These are phyloP conservation scores for Melolontha melolontha DNA, from an alignment of 2,888 invertebrate genomes.

Conservation along the genomic window DNA sequence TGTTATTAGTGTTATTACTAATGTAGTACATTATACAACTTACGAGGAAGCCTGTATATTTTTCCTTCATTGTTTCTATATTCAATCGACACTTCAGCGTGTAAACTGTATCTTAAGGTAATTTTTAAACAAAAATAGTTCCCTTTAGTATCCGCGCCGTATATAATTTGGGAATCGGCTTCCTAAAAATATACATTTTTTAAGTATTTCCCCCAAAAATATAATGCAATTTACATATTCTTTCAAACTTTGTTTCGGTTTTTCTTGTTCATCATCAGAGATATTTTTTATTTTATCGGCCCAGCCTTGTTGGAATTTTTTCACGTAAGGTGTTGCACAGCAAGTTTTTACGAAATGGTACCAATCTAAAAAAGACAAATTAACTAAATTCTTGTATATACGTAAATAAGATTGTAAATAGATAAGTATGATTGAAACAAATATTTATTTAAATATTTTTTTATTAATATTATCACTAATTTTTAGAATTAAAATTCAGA, in stretches of 20 bases:
- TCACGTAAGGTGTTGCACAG: slow-evolving; percentile 55
- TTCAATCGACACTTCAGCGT: slow-evolving; percentile 36
- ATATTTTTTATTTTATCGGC: slow-evolving; percentile 43
- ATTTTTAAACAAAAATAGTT: slow-evolving; percentile 33
- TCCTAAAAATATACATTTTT: slow-evolving; percentile 32
- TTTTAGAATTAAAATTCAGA: no score
- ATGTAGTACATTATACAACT: slow-evolving; percentile 14
- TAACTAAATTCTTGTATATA: not conserved
- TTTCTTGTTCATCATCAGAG: slow-evolving; percentile 49
- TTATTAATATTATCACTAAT: not conserved
- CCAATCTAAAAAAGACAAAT: slow-evolving; percentile 53
- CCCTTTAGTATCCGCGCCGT: slow-evolving; percentile 35
- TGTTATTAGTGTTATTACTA: no score
- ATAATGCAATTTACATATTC: slow-evolving; percentile 55
- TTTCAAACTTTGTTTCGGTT: slow-evolving; percentile 51
- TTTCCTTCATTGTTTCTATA: slow-evolving; percentile 29
- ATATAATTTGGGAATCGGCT: slow-evolving; percentile 37
- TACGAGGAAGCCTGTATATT: slow-evolving; percentile 40
- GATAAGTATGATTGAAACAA: slow-evolving; percentile 20
- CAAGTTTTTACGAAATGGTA: slow-evolving; percentile 56
- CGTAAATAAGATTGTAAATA: slow-evolving; percentile 18
- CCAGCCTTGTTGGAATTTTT: slow-evolving; percentile 52
- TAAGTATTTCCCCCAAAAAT: slow-evolving; percentile 49
- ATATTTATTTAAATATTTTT: slow-evolving; percentile 15
- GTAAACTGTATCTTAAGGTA: slow-evolving; percentile 30